Evolutionary conservation across 2,888 invertebrate genomes (phyloP).

Genomic region (Lymantria monacha): DNA sequence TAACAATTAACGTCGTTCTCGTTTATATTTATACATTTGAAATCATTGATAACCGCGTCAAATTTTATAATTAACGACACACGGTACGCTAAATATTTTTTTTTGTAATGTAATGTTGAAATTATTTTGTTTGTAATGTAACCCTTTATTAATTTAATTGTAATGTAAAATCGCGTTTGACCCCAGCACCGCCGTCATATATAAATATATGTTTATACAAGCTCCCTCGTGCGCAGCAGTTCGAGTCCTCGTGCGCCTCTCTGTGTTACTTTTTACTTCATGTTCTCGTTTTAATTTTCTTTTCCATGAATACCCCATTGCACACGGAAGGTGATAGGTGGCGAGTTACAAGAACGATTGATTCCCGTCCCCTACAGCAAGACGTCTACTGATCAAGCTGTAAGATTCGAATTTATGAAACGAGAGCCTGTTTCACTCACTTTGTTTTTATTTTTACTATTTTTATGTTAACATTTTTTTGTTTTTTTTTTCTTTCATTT

Average conservation of each 20-base stretch:
- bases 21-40: no score
- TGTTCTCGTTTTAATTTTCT: constrained; percentile 82
- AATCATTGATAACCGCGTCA: no score
- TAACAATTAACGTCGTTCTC: no score
- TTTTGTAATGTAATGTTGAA: no score
- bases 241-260: constrained; percentile 26
- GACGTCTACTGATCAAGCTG: constrained; percentile 99
- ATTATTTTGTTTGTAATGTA: no score
- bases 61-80: no score
- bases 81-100: no score
- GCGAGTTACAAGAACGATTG: constrained; percentile 99
- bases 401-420: constrained; percentile 85
- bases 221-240: constrained; percentile 11
- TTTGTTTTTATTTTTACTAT: constrained; percentile 50
- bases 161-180: constrained; percentile 29
- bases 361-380: constrained; percentile 99
- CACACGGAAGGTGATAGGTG: constrained; percentile 99
- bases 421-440: constrained; percentile 66
- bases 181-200: constrained; percentile 31
- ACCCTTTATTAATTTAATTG: neutral
- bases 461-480: constrained; percentile 58
- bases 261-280: constrained; percentile 71
- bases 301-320: constrained; percentile 92
- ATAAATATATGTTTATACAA: constrained; percentile 19
- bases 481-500: constrained; percentile 40